phyloP scores from a whole-genome alignment of 2,113 vertebrate species.

The Prunella himalayana region DNA sequence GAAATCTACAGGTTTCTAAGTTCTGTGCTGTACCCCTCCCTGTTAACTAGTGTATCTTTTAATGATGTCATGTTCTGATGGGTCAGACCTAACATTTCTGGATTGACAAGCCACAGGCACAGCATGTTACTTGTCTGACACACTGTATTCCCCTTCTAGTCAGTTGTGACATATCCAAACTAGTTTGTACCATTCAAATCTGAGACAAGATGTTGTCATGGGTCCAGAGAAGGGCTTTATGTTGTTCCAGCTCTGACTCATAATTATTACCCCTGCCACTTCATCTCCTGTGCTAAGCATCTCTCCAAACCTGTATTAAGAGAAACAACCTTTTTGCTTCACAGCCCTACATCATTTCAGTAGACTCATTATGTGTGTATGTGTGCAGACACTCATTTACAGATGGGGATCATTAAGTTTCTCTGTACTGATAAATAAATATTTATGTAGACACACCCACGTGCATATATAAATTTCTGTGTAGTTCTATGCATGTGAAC shows the following conservation, averaged over 20 bases:
- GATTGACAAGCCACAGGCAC: neutral
- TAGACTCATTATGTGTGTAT: neutral
- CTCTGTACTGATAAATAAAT: neutral
- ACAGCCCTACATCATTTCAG: neutral
- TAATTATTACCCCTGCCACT: neutral
- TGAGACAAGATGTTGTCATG: neutral
- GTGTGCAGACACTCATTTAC: neutral
- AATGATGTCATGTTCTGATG: neutral
- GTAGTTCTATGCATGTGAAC: neutral
- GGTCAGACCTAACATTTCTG: neutral
- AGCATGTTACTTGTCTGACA: neutral
- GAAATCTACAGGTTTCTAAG: neutral
- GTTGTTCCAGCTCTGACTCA: neutral
- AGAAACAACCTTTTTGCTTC: constrained; percentile 2
- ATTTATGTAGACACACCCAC: neutral
- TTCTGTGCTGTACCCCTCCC: neutral
- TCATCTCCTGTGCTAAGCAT: neutral
- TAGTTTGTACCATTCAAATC: neutral
- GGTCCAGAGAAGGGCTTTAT: neutral
- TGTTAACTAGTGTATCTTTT: neutral
- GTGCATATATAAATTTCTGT: neutral
- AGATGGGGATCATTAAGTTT: constrained; percentile 14
- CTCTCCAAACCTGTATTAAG: neutral
- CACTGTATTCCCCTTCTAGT: neutral
- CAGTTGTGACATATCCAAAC: neutral